Evolutionary conservation across 2,888 invertebrate genomes (phyloP), one percentile per base, ranked within the genome.

Genomic region (Ectobius pallidus): DNA sequence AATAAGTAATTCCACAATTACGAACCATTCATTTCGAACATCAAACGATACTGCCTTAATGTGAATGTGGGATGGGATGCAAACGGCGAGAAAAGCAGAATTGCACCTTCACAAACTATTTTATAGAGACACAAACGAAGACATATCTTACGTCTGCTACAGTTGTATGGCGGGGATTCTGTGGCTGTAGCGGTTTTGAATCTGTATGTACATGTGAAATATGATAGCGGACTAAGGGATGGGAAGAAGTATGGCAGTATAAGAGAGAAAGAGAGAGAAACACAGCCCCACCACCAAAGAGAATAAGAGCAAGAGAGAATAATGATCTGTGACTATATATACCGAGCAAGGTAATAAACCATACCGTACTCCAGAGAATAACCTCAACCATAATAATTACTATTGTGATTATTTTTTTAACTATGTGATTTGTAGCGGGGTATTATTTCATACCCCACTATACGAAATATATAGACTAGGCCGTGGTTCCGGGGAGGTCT

Each of bases 391-490:
- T 72, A 72, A 72, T 72, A 72, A 72, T 72, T 72, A 72, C 72
- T 72, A 72, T 72, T 72, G 72, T 72, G 72, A 72, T 72, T 69
- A 72, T 72, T 72, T 72, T 72, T 72, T 65, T 49, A 42, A 25
- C 69, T 62, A 62, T 69, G 63, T 72, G 72, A 72, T 72, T 72
- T 72, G 72, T 72, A 34, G 72, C 27, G 6, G 69, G n/a, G 16
- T 46, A 69, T 44, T 71, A 71, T 65, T 65, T 65, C 71, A 65
- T 71, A 63, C 55, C 52, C 18, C 65, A 55, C 65, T 65, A 46
- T 65, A 65, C 27, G 16, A 65, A 42, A 65, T 65, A 65, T 65
- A 65, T 46, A 46, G 46, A 65, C 25, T 46, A 27, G 27, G 65
- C 44, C 25, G 65, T 44, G 25, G 39, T n/a, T 39, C 52, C 27